A percentile compares a stretch with the other conserved stretches of the same genome.
phyloP scores from a whole-genome alignment of 2,797 vertebrate species.

The Erethizon dorsatum region DNA sequence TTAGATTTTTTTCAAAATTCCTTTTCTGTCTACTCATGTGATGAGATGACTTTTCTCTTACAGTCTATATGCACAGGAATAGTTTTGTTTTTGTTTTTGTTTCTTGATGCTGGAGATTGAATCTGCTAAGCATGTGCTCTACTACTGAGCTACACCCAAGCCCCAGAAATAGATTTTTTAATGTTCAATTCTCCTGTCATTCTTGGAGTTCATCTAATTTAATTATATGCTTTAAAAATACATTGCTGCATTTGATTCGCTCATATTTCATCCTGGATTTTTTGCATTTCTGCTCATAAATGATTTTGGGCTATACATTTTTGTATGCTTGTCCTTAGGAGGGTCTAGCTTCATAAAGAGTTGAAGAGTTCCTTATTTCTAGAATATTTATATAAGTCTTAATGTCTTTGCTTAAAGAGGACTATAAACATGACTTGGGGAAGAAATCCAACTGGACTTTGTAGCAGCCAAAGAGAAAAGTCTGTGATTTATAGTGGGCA shows the following conservation, averaged over 20 bases:
- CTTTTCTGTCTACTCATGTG: not conserved
- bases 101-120: not conserved
- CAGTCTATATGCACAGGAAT: not conserved
- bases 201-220: not conserved
- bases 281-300: conserved; percentile 13
- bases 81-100: not conserved
- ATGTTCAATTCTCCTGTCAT: not conserved
- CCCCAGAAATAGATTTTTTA: not conserved
- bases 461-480: conserved; percentile 17
- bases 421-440: not conserved
- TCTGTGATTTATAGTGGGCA: not conserved
- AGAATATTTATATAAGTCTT: conserved; percentile 35
- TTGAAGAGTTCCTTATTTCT: conserved; percentile 50
- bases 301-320: not conserved
- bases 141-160: not conserved
- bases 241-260: not conserved
- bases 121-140: not conserved
- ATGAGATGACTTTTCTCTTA: not conserved
- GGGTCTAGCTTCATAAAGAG: not conserved
- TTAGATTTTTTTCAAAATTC: not conserved
- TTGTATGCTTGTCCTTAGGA: not conserved
- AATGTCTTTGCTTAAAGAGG: conserved; percentile 6
- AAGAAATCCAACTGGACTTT: conserved; percentile 35
- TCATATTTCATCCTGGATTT: not conserved
- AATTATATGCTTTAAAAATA: not conserved